Base-by-base conservation (phyloP, 2,113 vertebrate genomes). In the Ranitomeya variabilis region DNA sequence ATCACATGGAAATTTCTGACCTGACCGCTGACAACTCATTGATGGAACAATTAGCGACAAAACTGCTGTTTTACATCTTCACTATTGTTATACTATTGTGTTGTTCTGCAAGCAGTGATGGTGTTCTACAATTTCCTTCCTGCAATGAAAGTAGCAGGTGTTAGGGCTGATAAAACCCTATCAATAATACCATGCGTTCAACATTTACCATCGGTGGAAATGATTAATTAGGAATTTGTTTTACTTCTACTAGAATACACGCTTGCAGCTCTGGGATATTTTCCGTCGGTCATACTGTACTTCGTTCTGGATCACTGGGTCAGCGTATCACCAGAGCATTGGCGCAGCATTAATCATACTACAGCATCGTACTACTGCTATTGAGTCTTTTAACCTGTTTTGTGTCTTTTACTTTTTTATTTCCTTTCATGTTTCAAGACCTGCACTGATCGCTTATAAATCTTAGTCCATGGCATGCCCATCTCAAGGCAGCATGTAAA, bases 41-140 rank as follows among this genome's bases (percentile, higher is more conserved):
- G 5, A 8, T 16, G 19, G 15, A 19, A 13, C 54, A n/a, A 78
- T 21, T 19, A 21, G 16, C 9, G 31, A 13, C 10, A 21, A 31
- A 55, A 18, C 14, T 16, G n/a, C 55, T 31, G 52, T 60, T 80
- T 59, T 26, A 80, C 45, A 76, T 19, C 37, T 54, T 45, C 45
- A 62, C 57, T 12, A 60, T 12, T 82, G 80, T 62, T 21, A 2
- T 15, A 21, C 37, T 45, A 45, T 45, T 45, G 37, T 45, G 37
- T 45, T 45, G 37, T 45, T 45, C 60, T 66, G 60, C 19, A 57
- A 18, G 18, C 59, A 13, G 10, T 83, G 37, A n/a, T 37, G 54
- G 9, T 13, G 37, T 54, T 83, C 62, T 69, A 69, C 62, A 83
- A 54, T 69, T 83, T 83, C 80, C 80, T 83, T 83, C 80, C 80